Conservation (phyloP, 2,113 vertebrate species). For the Pleuronectes platessa region DNA sequence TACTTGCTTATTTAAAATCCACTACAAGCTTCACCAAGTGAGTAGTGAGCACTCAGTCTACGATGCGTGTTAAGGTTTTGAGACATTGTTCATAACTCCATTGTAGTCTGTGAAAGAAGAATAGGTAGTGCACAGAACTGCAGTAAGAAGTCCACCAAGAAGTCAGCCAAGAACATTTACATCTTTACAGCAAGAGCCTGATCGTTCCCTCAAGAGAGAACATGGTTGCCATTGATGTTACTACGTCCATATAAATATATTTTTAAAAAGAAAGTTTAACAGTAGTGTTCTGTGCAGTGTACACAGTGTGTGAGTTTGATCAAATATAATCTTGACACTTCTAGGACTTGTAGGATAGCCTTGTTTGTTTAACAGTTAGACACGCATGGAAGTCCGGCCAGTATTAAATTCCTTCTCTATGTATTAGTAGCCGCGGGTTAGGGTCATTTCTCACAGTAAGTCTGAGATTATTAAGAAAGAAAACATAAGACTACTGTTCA, state of each 20-base stretch:
- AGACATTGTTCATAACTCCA: background rate
- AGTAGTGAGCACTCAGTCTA: constrained; percentile 4
- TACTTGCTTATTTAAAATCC: background rate
- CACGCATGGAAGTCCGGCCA: background rate
- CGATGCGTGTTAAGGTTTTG: background rate
- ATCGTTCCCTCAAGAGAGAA: too few relatives aligned
- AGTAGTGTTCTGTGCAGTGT: too few relatives aligned
- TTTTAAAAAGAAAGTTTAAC: too few relatives aligned
- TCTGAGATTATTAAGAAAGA: background rate
- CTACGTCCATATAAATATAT: too few relatives aligned
- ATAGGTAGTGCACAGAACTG: background rate
- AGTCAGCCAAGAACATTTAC: too few relatives aligned
- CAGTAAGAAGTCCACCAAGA: too few relatives aligned
- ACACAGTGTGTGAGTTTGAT: background rate
- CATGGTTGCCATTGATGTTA: too few relatives aligned
- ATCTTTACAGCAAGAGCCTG: too few relatives aligned
- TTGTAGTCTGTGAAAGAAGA: background rate
- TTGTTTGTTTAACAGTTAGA: background rate
- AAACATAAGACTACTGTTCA: background rate
- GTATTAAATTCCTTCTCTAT: background rate
- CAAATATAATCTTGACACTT: background rate
- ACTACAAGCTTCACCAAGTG: constrained; percentile 13
- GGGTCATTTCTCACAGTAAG: constrained; percentile 39
- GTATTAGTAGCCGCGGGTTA: background rate
- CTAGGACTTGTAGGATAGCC: background rate